phyloP scores from a whole-genome alignment of 2,113 vertebrate genomes.

The Myotis davidii region DNA sequence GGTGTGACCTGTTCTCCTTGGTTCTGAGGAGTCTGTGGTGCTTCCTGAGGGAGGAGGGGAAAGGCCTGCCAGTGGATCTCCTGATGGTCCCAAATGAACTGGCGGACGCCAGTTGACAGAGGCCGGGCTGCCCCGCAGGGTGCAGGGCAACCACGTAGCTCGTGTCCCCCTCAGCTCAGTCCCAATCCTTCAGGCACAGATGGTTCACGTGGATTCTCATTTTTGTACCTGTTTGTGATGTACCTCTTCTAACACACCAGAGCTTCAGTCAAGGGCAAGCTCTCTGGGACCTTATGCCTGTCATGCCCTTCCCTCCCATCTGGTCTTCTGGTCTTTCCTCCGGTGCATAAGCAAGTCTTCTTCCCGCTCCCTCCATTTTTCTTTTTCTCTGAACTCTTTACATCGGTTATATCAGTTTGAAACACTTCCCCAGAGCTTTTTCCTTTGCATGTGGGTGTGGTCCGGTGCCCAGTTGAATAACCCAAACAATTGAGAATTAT shows the following conservation, averaged over 20 bases:
- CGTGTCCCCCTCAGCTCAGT: not conserved
- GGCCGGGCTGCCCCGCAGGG: constrained; percentile 41
- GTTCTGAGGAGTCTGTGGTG: constrained; percentile 26
- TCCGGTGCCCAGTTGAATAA: not conserved
- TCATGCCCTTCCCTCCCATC: not conserved
- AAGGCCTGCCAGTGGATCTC: constrained; percentile 39
- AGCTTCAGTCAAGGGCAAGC: not conserved
- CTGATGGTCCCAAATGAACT: constrained; percentile 57
- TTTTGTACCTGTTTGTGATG: not conserved
- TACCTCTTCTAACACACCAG: not conserved
- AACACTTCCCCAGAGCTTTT: not conserved
- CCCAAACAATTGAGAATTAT: not conserved
- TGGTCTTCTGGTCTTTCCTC: not conserved
- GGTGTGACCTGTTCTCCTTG: not conserved
- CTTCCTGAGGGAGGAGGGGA: constrained; percentile 66
- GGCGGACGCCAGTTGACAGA: constrained; percentile 55
- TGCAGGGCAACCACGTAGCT: not conserved
- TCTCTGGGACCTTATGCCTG: not conserved
- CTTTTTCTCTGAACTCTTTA: not conserved
- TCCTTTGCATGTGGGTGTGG: not conserved
- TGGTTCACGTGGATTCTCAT: not conserved
- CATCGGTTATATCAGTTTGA: not conserved
- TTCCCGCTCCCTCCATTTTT: not conserved
- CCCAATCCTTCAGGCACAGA: not conserved
- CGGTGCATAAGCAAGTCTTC: not conserved